phyloP scores from a whole-genome alignment of 2,797 vertebrate species.

The Sebastes taczanowskii region DNA sequence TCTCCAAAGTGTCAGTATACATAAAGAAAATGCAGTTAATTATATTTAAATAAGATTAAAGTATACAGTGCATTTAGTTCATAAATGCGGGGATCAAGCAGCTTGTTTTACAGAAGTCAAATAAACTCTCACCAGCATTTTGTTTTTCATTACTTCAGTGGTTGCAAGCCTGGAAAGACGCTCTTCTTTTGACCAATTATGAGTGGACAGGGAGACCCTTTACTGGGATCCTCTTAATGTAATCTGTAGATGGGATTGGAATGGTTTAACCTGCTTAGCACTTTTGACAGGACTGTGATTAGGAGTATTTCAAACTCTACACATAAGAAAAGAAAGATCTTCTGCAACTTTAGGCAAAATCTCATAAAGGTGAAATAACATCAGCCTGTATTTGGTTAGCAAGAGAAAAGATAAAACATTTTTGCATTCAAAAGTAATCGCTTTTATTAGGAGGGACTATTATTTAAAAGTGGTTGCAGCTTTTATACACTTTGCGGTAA shows the following conservation, averaged over 20 bases:
- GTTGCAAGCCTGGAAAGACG: constrained; percentile 32
- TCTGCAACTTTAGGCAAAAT: background rate
- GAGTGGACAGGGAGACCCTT: constrained; percentile 18
- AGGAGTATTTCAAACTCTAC: background rate
- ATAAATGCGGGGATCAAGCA: background rate
- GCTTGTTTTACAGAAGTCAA: background rate
- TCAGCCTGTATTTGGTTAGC: background rate
- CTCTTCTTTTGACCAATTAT: constrained; percentile 25
- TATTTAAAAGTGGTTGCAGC: background rate
- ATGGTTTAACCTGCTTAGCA: constrained; percentile 63
- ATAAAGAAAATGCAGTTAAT: background rate
- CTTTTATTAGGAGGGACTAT: background rate
- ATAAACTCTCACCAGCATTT: background rate
- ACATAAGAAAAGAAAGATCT: background rate
- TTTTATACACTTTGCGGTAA: background rate
- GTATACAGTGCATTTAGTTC: background rate
- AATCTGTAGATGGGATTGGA: constrained; percentile 68
- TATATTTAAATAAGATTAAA: background rate
- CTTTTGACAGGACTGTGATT: constrained; percentile 22
- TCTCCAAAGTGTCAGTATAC: background rate
- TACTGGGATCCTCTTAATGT: constrained; percentile 65
- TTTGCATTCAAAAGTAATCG: background rate
- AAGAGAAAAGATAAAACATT: background rate
- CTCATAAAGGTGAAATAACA: background rate
- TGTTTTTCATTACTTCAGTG: background rate